A percentile compares a stretch with the other conserved stretches of the same genome.
phyloP scores from a whole-genome alignment of 2,113 vertebrate species.

The Larimichthys polyactis region DNA sequence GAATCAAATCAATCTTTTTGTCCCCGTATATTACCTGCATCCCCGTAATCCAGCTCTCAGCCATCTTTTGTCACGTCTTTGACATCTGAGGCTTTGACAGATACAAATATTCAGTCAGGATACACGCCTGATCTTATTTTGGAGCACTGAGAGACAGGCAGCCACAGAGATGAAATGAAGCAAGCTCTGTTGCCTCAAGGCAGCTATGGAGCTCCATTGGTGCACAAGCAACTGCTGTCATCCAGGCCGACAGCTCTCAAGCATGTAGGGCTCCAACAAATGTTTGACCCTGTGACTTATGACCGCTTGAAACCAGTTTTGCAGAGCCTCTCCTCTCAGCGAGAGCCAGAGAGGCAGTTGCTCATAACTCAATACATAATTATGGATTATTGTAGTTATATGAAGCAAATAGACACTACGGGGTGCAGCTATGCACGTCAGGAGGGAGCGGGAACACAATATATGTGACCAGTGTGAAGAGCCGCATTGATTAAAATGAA shows the following conservation, averaged over 20 bases:
- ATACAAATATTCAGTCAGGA: constrained; percentile 64
- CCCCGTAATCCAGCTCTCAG: constrained; percentile 20
- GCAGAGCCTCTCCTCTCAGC: constrained; percentile 1
- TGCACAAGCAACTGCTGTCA: constrained; percentile 42
- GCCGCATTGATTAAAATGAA: neutral
- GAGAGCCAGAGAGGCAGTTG: constrained; percentile 2
- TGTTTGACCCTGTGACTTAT: constrained; percentile 44
- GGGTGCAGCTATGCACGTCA: neutral
- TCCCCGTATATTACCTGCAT: neutral
- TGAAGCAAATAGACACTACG: neutral
- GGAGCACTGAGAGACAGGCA: constrained; percentile 52
- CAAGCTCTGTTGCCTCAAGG: constrained; percentile 57
- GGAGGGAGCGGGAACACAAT: neutral
- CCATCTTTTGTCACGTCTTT: constrained; percentile 35
- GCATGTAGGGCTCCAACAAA: neutral
- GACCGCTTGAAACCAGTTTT: constrained; percentile 13
- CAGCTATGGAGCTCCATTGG: constrained; percentile 33
- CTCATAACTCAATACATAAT: neutral
- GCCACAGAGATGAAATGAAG: constrained; percentile 61
- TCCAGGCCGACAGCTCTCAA: constrained; percentile 36
- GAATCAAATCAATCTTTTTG: neutral
- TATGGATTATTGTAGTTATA: neutral
- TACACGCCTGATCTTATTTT: constrained; percentile 58
- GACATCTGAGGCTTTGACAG: constrained; percentile 63
- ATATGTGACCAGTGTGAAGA: neutral